A percentile compares a stretch with the other conserved stretches of the same genome.
These are phyloP conservation scores for Sebastes taczanowskii DNA, from an alignment of 2,797 vertebrate species.

Conservation along the genomic window DNA sequence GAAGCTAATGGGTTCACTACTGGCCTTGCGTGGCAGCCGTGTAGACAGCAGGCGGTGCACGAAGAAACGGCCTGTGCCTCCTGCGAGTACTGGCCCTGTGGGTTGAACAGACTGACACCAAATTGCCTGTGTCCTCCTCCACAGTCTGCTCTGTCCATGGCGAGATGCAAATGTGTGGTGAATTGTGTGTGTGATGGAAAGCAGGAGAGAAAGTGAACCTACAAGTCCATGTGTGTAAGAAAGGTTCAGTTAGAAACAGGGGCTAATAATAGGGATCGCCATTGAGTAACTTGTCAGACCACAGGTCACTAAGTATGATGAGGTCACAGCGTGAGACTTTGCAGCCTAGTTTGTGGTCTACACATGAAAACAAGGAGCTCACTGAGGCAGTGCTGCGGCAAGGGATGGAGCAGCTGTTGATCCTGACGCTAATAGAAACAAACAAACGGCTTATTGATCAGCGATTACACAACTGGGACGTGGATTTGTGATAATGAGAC, in stretches of 20 bases:
- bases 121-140: slow-evolving; percentile 70
- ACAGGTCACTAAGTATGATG: not conserved
- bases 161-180: slow-evolving; percentile 29
- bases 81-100: slow-evolving; percentile 53
- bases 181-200: slow-evolving; percentile 5
- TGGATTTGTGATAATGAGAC: not conserved
- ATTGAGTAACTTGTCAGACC: not conserved
- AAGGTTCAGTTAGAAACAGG: slow-evolving; percentile 5
- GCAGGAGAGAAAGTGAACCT: not conserved
- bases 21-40: slow-evolving; percentile 36
- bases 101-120: slow-evolving; percentile 67
- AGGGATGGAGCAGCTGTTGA: slow-evolving; percentile 1
- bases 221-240: not conserved
- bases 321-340: slow-evolving; percentile 6
- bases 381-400: not conserved
- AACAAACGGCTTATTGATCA: slow-evolving; percentile 29
- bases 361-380: not conserved
- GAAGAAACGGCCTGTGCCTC: slow-evolving; percentile 46
- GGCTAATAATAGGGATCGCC: slow-evolving; percentile 5
- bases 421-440: not conserved
- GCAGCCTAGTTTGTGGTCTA: slow-evolving; percentile 10
- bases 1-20: slow-evolving; percentile 39
- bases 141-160: slow-evolving; percentile 49
- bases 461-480: not conserved
- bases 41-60: slow-evolving; percentile 53